Percentiles rank a stretch among this genome's conserved stretches.
These are phyloP conservation scores for Trochalopteron elliotii DNA, from an alignment of 2,113 vertebrate species.

Conservation along the genomic window DNA sequence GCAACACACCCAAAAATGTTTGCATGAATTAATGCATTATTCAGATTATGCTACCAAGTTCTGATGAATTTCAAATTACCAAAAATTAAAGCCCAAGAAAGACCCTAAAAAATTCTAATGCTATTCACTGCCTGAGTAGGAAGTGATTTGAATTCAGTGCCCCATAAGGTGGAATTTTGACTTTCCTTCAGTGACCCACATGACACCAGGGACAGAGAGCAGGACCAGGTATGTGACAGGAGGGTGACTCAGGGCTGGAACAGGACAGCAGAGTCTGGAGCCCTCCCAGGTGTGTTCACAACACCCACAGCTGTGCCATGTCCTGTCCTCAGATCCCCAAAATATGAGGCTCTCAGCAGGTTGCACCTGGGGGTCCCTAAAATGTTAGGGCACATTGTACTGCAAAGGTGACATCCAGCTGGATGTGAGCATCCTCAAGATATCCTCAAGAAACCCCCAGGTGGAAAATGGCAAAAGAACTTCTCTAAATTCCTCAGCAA, in stretches of 20 bases:
- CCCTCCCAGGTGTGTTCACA: not conserved
- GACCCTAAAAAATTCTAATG: not conserved
- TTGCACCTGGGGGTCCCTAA: not conserved
- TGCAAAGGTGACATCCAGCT: not conserved
- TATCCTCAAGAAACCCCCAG: not conserved
- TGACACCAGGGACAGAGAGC: not conserved
- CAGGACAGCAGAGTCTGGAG: not conserved
- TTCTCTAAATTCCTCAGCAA: not conserved
- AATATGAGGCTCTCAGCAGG: fast-evolving
- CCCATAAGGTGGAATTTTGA: not conserved
- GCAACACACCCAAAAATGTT: not conserved
- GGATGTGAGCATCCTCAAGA: not conserved
- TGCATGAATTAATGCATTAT: not conserved
- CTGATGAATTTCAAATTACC: not conserved
- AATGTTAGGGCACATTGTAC: not conserved
- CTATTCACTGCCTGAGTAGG: not conserved
- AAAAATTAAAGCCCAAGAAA: not conserved
- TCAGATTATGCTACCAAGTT: not conserved
- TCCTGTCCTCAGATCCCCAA: not conserved
- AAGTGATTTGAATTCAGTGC: not conserved
- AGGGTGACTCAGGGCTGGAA: not conserved
- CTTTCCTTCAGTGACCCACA: not conserved
- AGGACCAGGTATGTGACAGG: not conserved
- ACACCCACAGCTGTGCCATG: fast-evolving
- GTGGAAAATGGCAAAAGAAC: not conserved